Percentiles rank a stretch among this genome's conserved stretches.
These are phyloP conservation scores for Rhimphoctona megacephalus DNA, from an alignment of 2,888 invertebrate genomes.

Conservation along the genomic window DNA sequence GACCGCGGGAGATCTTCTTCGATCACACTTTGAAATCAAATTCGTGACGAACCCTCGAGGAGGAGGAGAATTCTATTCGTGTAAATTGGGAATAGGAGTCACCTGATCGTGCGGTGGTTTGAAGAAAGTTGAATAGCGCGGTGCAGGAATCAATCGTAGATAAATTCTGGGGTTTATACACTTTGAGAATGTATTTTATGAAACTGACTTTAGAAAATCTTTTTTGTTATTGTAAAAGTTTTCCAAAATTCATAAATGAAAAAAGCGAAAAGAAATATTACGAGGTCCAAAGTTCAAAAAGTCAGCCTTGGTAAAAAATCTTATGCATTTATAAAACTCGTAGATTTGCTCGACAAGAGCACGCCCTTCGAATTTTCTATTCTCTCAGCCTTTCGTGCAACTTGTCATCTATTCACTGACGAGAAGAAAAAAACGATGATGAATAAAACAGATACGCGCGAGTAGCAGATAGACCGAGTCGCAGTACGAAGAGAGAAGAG, in stretches of 20 bases:
- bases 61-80: not conserved
- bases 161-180: not conserved
- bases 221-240: not conserved
- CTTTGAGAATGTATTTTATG: not conserved
- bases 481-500: slow-evolving; percentile 1
- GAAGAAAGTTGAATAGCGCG: slow-evolving; percentile 39
- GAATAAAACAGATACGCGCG: slow-evolving; percentile 26
- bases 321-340: slow-evolving; percentile 12
- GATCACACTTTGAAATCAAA: slow-evolving; percentile 39
- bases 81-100: not conserved
- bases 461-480: not conserved
- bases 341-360: slow-evolving; percentile 60
- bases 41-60: slow-evolving; percentile 49
- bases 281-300: not conserved
- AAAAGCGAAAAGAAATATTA: not conserved
- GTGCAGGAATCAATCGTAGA: slow-evolving; percentile 47
- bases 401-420: not conserved
- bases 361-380: slow-evolving; percentile 64
- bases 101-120: slow-evolving; percentile 7
- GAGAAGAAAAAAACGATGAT: not conserved
- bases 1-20: slow-evolving; percentile 1
- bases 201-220: not conserved
- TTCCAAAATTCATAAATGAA: not conserved
- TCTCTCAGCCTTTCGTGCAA: slow-evolving; percentile 11
- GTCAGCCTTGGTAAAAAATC: not conserved